Evolutionary conservation across 2,113 vertebrate genomes (phyloP).

Genomic region (Sardina pilchardus): DNA sequence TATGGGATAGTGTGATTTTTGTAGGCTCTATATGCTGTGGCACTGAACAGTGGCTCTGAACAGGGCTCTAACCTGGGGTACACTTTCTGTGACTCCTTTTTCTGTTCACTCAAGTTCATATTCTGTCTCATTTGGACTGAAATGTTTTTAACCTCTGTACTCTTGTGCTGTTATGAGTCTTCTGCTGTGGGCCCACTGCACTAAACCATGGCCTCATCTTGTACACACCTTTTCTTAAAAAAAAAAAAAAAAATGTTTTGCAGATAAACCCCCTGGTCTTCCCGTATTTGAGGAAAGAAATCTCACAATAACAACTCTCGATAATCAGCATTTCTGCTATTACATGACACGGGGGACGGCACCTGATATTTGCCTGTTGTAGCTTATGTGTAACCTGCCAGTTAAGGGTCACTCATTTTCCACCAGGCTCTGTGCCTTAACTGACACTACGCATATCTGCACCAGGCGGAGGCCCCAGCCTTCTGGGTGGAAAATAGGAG

Average conservation of each 20-base stretch:
- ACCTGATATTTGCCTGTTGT: not conserved
- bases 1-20: too few species aligned
- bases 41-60: not conserved
- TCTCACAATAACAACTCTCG: not conserved
- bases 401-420: not conserved
- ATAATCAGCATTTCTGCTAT: not conserved
- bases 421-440: not conserved
- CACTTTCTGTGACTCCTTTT: not conserved
- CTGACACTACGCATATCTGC: constrained; percentile 1
- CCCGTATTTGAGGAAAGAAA: not conserved
- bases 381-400: not conserved
- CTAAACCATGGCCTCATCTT: not conserved
- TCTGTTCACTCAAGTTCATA: not conserved
- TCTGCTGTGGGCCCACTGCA: not conserved
- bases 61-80: not conserved
- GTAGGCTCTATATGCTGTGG: not conserved
- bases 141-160: not conserved
- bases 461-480: not conserved
- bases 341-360: not conserved
- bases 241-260: too few species aligned
- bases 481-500: not conserved
- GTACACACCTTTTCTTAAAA: not conserved
- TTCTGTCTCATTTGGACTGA: not conserved
- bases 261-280: not conserved
- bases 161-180: not conserved